Percentiles rank a stretch among this genome's conserved stretches.
Conservation (phyloP, 2,888 invertebrate species). For the Stenolophus ochropezus region DNA sequence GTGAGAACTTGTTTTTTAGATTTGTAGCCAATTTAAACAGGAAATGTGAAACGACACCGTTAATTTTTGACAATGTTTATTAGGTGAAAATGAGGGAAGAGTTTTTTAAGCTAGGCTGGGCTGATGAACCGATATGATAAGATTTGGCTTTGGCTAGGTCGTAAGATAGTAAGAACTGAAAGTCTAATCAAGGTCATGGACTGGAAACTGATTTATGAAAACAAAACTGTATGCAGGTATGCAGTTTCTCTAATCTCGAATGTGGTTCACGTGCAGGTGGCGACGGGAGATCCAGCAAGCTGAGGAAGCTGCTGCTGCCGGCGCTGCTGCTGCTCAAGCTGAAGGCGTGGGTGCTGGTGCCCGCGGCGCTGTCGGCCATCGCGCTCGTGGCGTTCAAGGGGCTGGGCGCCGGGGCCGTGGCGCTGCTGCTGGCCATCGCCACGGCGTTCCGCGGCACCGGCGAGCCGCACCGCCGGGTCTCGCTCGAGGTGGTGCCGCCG, state of each 20-base stretch:
- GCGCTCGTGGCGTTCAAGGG: slow-evolving; percentile 81
- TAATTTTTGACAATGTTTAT: slow-evolving; percentile 45
- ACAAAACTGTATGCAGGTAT: slow-evolving; percentile 37
- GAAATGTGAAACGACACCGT: slow-evolving; percentile 49
- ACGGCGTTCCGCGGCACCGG: slow-evolving; percentile 69
- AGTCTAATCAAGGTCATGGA: slow-evolving; percentile 57
- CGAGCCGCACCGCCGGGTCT: slow-evolving; percentile 68
- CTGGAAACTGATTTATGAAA: slow-evolving; percentile 50
- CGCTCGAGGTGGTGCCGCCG: slow-evolving; percentile 70
- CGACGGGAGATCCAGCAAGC: slow-evolving; percentile 75
- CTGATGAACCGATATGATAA: slow-evolving; percentile 6
- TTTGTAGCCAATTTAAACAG: slow-evolving; percentile 36
- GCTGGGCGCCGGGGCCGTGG: slow-evolving; percentile 78
- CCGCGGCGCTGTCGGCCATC: slow-evolving; percentile 77
- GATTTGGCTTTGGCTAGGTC: background rate
- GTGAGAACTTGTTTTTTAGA: slow-evolving; percentile 53
- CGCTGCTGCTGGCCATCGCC: slow-evolving; percentile 77
- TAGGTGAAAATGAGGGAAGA: slow-evolving; percentile 29
- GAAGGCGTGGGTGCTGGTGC: slow-evolving; percentile 78
- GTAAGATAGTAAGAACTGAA: slow-evolving; percentile 34
- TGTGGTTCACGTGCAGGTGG: slow-evolving; percentile 63
- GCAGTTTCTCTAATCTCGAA: slow-evolving; percentile 56
- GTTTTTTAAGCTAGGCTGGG: slow-evolving; percentile 4
- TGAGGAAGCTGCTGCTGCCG: slow-evolving; percentile 79
- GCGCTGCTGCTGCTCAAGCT: slow-evolving; percentile 78